Base-by-base conservation (phyloP, 1,140 invertebrate species). In the Heterodera carotae region DNA sequence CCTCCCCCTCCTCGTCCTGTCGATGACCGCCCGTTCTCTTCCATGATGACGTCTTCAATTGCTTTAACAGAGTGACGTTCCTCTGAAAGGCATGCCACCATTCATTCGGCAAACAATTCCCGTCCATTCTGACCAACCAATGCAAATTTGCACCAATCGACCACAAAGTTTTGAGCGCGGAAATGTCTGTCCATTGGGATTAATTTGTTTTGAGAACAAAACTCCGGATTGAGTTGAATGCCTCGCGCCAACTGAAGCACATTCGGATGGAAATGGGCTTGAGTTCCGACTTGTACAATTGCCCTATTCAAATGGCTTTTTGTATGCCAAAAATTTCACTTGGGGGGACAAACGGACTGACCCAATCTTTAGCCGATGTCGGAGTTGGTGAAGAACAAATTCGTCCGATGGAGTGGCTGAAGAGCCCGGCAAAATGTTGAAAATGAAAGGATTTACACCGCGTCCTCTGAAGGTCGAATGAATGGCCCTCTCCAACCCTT, bases 391-490 rank as follows among this genome's bases (percentile, higher is more conserved):
- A 25, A 82, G 75, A 31, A 76, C 66, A n/a, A n/a, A n/a, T 56
- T 56, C 48, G 64, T 60, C 36, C 62, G 77, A 25, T 67, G 79
- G 25, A 29, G 69, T 25, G 64, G 69, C 48, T 22, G 39, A n/a
- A 8, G 70, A 67, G 68, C 78, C 77, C 0, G 84, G 62, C 2
- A 76, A 69, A 66, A 85, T 82, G 34, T 86, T 83, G 59, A 68
- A 88, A 67, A 86, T 83, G 76, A 87, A 86, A 10, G 84, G 86
- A 72, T 87, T 86, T 3, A 86, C 84, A 33, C 73, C 69, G 77
- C 76, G 81, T 22, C 84, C 84, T 25, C 77, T 67, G 72, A 86
- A 86, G 10, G 84, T 86, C 60, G 83, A 76, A 22, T 79, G 76
- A 33, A 86, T 83, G 33, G 84, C 76, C 34, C 77, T 73, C 75